phyloP scores from a whole-genome alignment of 2,797 vertebrate genomes.

The Oreochromis grahami region DNA sequence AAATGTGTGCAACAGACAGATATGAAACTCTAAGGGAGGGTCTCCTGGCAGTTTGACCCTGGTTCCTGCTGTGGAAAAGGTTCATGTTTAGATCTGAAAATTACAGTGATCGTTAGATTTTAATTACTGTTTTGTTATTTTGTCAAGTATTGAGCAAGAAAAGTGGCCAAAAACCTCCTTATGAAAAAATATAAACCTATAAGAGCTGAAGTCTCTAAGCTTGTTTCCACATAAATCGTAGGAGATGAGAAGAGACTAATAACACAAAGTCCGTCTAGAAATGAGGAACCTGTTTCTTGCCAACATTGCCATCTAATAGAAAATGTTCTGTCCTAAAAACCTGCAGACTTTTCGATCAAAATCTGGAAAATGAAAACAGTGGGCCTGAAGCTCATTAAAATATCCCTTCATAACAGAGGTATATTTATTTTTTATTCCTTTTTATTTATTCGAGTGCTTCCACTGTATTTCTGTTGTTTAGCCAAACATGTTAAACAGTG shows the following conservation, averaged over 20 bases:
- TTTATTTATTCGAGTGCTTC: background rate
- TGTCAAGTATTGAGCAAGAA: background rate
- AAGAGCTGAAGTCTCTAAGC: background rate
- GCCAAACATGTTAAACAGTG: background rate
- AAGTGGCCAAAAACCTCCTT: background rate
- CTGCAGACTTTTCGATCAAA: background rate
- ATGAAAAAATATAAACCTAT: background rate
- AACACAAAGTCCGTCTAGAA: background rate
- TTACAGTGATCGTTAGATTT: background rate
- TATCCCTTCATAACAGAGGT: background rate
- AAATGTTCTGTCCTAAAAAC: background rate
- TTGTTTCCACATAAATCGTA: background rate
- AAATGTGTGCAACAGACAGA: background rate
- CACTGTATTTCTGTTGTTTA: background rate
- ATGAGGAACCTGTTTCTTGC: background rate
- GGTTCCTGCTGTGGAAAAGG: background rate
- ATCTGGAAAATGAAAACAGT: background rate
- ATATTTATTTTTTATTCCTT: background rate
- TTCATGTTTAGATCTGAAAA: background rate
- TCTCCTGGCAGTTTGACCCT: background rate
- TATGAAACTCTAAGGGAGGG: background rate
- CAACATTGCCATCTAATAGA: background rate
- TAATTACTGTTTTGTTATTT: background rate
- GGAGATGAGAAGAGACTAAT: background rate
- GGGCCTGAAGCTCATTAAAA: background rate